Percentiles rank a stretch among this genome's conserved stretches.
Evolutionary conservation across 2,113 vertebrate genomes (phyloP).

Genomic region (Pseudorhombus dupliciocellatus): DNA sequence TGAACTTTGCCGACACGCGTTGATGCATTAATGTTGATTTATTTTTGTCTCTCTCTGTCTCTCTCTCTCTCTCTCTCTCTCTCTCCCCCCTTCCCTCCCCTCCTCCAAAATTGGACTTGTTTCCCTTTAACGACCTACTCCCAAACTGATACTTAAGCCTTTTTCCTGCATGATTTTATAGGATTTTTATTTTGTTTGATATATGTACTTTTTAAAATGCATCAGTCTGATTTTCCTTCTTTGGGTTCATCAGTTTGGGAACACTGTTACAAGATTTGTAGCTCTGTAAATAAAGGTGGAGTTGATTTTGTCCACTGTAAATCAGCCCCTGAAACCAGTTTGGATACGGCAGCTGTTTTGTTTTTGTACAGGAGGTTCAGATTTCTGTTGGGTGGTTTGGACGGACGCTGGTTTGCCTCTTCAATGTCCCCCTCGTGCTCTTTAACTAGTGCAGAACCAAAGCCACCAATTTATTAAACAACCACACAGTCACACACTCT

Average conservation of each 20-base stretch:
- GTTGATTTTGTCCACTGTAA: constrained; percentile 86
- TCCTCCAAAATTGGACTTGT: constrained; percentile 63
- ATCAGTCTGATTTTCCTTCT: constrained; percentile 52
- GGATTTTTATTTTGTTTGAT: constrained; percentile 69
- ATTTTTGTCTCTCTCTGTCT: neutral
- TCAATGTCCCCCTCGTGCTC: constrained; percentile 12
- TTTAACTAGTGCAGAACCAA: constrained; percentile 72
- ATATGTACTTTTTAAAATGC: constrained; percentile 69
- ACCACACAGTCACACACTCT: constrained; percentile 36
- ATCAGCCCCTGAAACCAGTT: constrained; percentile 89
- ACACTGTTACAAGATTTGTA: constrained; percentile 84
- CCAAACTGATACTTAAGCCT: constrained; percentile 76
- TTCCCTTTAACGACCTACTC: constrained; percentile 79
- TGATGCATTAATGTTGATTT: constrained; percentile 62
- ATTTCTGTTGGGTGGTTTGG: constrained; percentile 72
- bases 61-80: neutral
- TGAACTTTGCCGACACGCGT: constrained; percentile 67
- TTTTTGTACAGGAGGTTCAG: constrained; percentile 70
- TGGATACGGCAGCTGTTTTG: constrained; percentile 89
- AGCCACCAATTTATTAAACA: constrained; percentile 53
- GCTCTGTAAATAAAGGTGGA: constrained; percentile 90
- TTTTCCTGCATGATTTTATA: constrained; percentile 82
- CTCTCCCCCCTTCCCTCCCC: neutral
- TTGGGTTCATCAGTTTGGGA: constrained; percentile 78
- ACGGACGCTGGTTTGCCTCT: constrained; percentile 43